Conservation (phyloP, 2,888 invertebrate genomes). For the Macrosiphum euphorbiae region DNA sequence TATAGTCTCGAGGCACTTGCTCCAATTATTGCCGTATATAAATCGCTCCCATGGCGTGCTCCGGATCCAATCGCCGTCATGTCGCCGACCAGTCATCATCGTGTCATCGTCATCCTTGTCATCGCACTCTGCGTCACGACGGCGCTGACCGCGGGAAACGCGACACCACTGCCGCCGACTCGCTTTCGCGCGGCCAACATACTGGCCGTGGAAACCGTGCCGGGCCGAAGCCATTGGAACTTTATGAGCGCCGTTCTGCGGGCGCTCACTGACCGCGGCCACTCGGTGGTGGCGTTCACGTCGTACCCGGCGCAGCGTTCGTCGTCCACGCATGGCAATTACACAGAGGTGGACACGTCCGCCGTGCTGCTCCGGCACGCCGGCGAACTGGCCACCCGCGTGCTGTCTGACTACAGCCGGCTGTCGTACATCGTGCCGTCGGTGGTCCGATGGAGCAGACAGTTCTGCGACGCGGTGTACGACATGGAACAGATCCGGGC, state of each 20-base stretch:
- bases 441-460: slow-evolving; percentile 49
- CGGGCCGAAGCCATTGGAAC: slow-evolving; percentile 58
- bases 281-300: slow-evolving; percentile 51
- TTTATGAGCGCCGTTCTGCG: slow-evolving; percentile 50
- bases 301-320: slow-evolving; percentile 23
- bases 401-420: slow-evolving; percentile 45
- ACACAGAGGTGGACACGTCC: slow-evolving; percentile 55
- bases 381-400: neutral
- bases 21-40: neutral
- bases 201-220: slow-evolving; percentile 45
- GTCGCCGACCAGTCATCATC: neutral
- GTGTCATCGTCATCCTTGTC: neutral
- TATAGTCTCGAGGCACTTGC: neutral
- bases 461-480: slow-evolving; percentile 56
- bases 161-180: neutral
- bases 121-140: neutral
- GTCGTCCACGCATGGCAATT: neutral
- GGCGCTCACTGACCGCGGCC: slow-evolving; percentile 36
- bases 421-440: slow-evolving; percentile 56
- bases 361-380: slow-evolving; percentile 21
- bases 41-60: neutral
- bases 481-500: slow-evolving; percentile 48
- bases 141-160: neutral
- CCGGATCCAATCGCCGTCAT: slow-evolving; percentile 6
- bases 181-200: slow-evolving; percentile 33